A percentile compares a stretch with the other conserved stretches of the same genome.
These are phyloP conservation scores for Stictonetta naevosa DNA, from an alignment of 2,113 vertebrate species.

Conservation along the genomic window DNA sequence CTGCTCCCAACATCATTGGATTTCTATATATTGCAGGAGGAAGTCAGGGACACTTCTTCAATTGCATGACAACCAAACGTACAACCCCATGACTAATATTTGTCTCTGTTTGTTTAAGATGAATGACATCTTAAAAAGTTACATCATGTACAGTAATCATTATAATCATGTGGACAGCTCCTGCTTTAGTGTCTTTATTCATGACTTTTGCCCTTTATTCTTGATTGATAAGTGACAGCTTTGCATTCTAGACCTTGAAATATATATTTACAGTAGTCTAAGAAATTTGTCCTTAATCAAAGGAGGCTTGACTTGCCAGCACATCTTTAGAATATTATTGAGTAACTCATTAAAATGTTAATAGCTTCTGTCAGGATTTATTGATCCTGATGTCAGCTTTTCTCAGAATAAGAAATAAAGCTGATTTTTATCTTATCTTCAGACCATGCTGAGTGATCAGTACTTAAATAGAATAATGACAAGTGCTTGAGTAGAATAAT, in stretches of 20 bases:
- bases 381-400: conserved; percentile 80
- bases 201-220: conserved; percentile 58
- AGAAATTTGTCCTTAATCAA: conserved; percentile 71
- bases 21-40: rapidly evolving
- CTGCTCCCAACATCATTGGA: rapidly evolving
- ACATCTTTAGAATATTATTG: conserved; percentile 72
- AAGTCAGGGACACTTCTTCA: neutral
- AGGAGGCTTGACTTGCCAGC: conserved; percentile 73
- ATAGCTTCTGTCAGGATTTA: conserved; percentile 80
- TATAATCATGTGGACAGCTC: conserved; percentile 10
- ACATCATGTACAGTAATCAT: conserved; percentile 16
- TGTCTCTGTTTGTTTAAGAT: neutral
- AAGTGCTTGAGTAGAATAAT: conserved; percentile 55
- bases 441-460: conserved; percentile 34
- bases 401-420: conserved; percentile 74
- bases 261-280: conserved; percentile 76
- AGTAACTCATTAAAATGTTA: conserved; percentile 82
- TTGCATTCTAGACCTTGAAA: conserved; percentile 31
- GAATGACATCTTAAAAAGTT: conserved; percentile 57
- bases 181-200: conserved; percentile 65
- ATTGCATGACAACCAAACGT: neutral
- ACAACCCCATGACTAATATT: neutral
- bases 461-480: conserved; percentile 61
- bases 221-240: conserved; percentile 68
- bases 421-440: conserved; percentile 69